phyloP scores from a whole-genome alignment of 2,888 invertebrate genomes.

The Drosophila rellima region DNA sequence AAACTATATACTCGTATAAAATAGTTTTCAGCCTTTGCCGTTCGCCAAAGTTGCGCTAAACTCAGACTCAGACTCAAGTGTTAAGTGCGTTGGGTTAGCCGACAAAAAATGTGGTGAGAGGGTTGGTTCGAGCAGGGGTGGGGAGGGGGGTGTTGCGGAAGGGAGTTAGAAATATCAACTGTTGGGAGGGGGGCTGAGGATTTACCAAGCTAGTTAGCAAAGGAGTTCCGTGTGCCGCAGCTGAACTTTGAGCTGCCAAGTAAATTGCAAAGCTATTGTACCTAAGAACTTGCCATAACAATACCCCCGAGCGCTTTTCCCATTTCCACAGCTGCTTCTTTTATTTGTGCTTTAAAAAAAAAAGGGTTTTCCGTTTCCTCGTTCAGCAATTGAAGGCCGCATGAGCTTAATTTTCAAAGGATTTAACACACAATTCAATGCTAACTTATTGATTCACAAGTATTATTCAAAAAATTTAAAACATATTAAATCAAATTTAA shows the following conservation, averaged over 20 bases:
- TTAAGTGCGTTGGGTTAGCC: constrained; percentile 77
- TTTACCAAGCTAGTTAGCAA: constrained; percentile 71
- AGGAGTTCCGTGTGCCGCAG: constrained; percentile 67
- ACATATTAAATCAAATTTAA: no score
- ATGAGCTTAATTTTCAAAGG: constrained; percentile 26
- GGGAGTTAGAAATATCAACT: constrained; percentile 16
- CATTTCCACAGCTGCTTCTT: constrained; percentile 7
- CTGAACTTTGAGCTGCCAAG: constrained; percentile 75
- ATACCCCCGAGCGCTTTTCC: constrained; percentile 51
- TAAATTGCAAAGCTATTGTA: constrained; percentile 73
- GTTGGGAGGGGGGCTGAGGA: constrained; percentile 6
- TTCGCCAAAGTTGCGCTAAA: constrained; percentile 74
- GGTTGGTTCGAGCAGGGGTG: neutral
- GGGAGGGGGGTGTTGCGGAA: neutral
- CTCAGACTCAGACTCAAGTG: constrained; percentile 77
- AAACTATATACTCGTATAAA: constrained; percentile 32
- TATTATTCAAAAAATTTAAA: no score
- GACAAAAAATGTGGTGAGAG: constrained; percentile 15
- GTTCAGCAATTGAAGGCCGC: constrained; percentile 21
- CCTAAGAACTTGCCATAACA: constrained; percentile 65
- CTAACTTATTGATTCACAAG: constrained; percentile 28
- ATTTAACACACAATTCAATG: constrained; percentile 24
- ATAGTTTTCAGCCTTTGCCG: constrained; percentile 72
- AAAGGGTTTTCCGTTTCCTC: constrained; percentile 12
- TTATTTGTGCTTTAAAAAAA: constrained; percentile 5